A percentile compares a stretch with the other conserved stretches of the same genome.
phyloP scores from a whole-genome alignment of 2,888 invertebrate genomes.

The Drosophila kuntzei region DNA sequence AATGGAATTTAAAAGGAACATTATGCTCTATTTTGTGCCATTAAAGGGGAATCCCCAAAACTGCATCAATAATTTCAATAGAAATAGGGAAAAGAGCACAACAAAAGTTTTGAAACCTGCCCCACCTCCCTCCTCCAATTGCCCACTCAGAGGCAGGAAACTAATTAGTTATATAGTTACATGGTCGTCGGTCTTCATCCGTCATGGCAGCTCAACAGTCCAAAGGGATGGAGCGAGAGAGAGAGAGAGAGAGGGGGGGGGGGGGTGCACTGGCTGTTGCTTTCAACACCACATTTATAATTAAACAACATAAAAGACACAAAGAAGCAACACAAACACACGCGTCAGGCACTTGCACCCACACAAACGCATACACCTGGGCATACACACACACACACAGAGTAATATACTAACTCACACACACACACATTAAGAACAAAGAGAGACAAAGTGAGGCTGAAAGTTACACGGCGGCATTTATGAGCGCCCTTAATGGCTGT shows the following conservation, averaged over 20 bases:
- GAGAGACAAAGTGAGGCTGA: conserved; percentile 48
- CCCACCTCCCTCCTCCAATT: too few species aligned
- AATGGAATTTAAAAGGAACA: conserved; percentile 8
- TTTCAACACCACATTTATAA: conserved; percentile 79
- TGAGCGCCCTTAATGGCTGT: conserved; percentile 82
- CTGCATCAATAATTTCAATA: conserved; percentile 77
- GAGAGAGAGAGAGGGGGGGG: background rate
- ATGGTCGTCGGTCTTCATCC: conserved; percentile 78
- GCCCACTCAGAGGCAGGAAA: conserved; percentile 50
- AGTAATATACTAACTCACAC: conserved; percentile 29
- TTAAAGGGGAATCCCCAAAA: conserved; percentile 52
- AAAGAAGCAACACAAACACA: conserved; percentile 62
- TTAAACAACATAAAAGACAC: conserved; percentile 83
- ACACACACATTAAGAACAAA: conserved; percentile 13
- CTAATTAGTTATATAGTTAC: conserved; percentile 70
- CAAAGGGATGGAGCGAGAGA: background rate
- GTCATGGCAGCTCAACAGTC: conserved; percentile 54
- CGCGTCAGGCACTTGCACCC: conserved; percentile 32
- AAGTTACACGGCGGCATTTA: conserved; percentile 81
- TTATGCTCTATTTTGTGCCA: conserved; percentile 17
- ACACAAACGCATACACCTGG: conserved; percentile 40
- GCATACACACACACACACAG: conserved; percentile 31
- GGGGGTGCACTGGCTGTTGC: conserved; percentile 50
- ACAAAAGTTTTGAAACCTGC: conserved; percentile 3
- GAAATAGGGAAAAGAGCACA: conserved; percentile 30